phyloP scores from a whole-genome alignment of 2,113 vertebrate species.

The Rousettus leschenaultii region DNA sequence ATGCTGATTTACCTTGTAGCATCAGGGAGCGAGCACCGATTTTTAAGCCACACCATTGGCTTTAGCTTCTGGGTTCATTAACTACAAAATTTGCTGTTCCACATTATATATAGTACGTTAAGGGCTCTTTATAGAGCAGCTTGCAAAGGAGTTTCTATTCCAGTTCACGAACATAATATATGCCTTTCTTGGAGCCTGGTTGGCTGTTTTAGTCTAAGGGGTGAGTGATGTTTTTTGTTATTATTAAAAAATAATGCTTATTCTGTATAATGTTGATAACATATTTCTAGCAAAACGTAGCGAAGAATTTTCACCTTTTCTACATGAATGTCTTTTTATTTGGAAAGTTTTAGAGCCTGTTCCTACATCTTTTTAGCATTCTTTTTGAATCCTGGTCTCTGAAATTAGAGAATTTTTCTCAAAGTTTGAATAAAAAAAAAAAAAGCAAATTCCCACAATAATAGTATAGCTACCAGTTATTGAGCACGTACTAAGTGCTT shows the following conservation, averaged over 20 bases:
- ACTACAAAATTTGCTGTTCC: conserved; percentile 49
- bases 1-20: conserved; percentile 67
- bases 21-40: conserved; percentile 32
- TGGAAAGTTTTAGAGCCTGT: not conserved
- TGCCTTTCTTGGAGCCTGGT: conserved; percentile 9
- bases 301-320: conserved; percentile 16
- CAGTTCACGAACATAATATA: conserved; percentile 56
- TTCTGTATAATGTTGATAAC: conserved; percentile 2
- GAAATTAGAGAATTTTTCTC: not conserved
- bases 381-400: conserved; percentile 7
- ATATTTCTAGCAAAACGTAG: not conserved
- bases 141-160: conserved; percentile 71
- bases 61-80: conserved; percentile 67
- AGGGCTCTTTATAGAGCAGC: conserved; percentile 54
- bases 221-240: conserved; percentile 55
- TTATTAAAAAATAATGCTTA: conserved; percentile 50
- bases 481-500: not conserved
- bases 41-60: not conserved
- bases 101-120: conserved; percentile 25
- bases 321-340: conserved; percentile 5
- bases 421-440: not conserved
- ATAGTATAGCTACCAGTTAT: not conserved
- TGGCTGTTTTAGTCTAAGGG: conserved; percentile 44
- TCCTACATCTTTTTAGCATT: not conserved
- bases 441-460: not conserved